phyloP scores from a whole-genome alignment of 1,140 invertebrate species.

The Megalonaias nervosa region DNA sequence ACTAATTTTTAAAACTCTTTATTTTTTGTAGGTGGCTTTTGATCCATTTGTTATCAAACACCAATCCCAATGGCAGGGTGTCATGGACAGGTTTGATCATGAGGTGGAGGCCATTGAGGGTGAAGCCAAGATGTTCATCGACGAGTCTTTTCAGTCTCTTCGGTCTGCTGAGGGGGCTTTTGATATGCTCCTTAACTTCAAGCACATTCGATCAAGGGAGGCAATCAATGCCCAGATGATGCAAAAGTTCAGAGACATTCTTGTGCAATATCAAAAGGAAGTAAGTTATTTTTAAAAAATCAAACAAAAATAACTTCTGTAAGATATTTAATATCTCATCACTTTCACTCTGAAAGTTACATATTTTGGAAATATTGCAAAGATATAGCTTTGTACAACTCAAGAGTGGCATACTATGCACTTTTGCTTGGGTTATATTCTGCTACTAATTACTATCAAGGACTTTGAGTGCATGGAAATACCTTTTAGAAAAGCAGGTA shows the following conservation, averaged over 20 bases:
- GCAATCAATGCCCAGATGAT: conserved; percentile 81
- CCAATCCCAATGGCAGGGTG: conserved; percentile 79
- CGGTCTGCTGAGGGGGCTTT: conserved; percentile 86
- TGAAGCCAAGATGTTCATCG: conserved; percentile 88
- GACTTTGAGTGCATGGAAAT: no score
- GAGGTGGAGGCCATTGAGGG: conserved; percentile 83
- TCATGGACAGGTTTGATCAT: conserved; percentile 82
- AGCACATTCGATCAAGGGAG: conserved; percentile 82
- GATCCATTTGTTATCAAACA: conserved; percentile 79
- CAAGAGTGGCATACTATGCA: no score
- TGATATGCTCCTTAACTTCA: conserved; percentile 85
- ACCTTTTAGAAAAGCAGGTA: no score
- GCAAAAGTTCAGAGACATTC: conserved; percentile 88
- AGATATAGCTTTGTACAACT: no score
- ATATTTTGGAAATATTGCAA: no score
- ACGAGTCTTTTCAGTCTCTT: conserved; percentile 86
- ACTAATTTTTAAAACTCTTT: not conserved
- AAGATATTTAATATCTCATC: not conserved
- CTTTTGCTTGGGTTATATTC: no score
- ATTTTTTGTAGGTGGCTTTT: conserved; percentile 78
- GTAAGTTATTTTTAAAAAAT: conserved; percentile 75
- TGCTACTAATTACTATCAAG: no score
- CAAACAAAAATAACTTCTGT: no score
- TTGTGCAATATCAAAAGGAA: conserved; percentile 87
- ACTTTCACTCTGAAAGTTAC: no score